A percentile compares a stretch with the other conserved stretches of the same genome.
phyloP scores from a whole-genome alignment of 2,113 vertebrate species.

The Petroica traversi region DNA sequence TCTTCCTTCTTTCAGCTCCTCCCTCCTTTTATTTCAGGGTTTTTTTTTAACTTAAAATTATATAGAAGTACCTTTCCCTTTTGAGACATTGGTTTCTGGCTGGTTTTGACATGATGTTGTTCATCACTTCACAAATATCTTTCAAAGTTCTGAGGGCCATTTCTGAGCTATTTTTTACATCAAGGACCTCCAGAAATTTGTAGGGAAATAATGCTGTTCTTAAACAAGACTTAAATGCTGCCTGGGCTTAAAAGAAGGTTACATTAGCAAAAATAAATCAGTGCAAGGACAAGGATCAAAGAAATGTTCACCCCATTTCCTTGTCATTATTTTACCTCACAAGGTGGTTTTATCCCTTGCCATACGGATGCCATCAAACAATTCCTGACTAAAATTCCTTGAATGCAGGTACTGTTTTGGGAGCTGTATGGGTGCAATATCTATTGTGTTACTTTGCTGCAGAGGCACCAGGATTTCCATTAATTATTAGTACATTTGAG shows the following conservation, averaged over 20 bases:
- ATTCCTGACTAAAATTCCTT: neutral
- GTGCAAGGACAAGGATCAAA: neutral
- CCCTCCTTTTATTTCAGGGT: neutral
- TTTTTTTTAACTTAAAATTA: neutral
- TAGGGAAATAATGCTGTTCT: neutral
- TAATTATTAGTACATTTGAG: neutral
- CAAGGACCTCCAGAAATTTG: neutral
- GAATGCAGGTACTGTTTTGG: neutral
- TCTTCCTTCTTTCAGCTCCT: neutral
- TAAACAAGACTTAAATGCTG: neutral
- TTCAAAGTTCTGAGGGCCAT: accelerated
- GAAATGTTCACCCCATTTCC: neutral
- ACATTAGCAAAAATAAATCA: neutral
- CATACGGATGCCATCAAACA: neutral
- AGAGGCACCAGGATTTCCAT: neutral
- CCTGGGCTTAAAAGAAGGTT: neutral
- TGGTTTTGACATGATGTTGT: neutral
- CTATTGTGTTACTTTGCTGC: neutral
- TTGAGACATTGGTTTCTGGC: neutral
- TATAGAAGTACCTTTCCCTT: neutral
- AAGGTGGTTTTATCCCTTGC: neutral
- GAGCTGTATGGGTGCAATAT: neutral
- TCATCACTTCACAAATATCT: neutral
- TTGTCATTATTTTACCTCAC: neutral
- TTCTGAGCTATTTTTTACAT: neutral